Evolutionary conservation across 2,797 vertebrate genomes (phyloP).

Genomic region (Saxicola maurus): DNA sequence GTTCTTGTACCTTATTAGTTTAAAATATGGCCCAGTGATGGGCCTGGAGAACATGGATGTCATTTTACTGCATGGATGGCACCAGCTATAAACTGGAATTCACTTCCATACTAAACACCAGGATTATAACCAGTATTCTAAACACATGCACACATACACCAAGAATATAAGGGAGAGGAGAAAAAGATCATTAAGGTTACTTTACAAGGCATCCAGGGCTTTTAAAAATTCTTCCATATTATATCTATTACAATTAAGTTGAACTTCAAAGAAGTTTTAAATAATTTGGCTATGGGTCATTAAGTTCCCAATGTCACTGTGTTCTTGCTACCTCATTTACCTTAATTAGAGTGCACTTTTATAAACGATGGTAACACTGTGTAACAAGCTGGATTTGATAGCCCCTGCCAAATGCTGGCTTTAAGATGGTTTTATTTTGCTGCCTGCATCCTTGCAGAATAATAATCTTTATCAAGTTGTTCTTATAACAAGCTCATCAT

Average conservation of each 20-base stretch:
- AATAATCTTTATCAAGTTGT: neutral
- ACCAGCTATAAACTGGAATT: neutral
- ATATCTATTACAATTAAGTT: conserved; percentile 41
- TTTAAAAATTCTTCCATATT: conserved; percentile 5
- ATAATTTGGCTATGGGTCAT: conserved; percentile 48
- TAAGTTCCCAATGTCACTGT: conserved; percentile 57
- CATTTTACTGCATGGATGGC: neutral
- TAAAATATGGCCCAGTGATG: neutral
- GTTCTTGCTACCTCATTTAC: conserved; percentile 56
- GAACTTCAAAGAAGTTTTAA: conserved; percentile 47
- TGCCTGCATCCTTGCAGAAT: neutral
- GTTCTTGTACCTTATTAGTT: neutral
- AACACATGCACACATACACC: neutral
- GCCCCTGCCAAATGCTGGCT: conserved; percentile 17
- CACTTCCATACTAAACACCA: neutral
- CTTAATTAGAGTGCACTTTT: conserved; percentile 57
- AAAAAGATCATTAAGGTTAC: conserved; percentile 10
- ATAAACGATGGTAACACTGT: neutral
- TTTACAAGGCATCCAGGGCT: neutral
- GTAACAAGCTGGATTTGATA: conserved; percentile 46
- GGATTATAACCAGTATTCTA: conserved; percentile 8
- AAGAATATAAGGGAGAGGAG: neutral
- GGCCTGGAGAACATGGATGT: neutral
- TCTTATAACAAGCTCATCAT: conserved; percentile 5
- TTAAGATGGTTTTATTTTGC: conserved; percentile 25